Evolutionary conservation across 2,797 vertebrate genomes (phyloP).

Genomic region (Pitangus sulphuratus): DNA sequence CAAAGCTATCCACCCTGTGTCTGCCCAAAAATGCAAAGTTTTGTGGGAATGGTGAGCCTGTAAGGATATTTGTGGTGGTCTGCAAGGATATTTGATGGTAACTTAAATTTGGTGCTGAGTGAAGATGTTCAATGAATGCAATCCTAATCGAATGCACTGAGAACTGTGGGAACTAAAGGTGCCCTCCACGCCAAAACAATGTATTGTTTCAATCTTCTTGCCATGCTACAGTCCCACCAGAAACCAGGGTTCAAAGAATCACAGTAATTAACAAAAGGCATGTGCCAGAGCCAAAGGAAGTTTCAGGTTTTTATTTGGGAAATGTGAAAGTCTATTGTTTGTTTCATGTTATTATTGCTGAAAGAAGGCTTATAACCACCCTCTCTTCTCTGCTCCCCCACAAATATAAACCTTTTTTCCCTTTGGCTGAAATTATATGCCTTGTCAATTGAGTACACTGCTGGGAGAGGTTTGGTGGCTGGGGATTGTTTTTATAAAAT

Average conservation of each 20-base stretch:
- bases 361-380: not conserved
- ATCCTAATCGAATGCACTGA: not conserved
- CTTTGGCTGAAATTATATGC: not conserved
- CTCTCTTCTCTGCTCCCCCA: not conserved
- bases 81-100: not conserved
- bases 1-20: not conserved
- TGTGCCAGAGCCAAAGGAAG: not conserved
- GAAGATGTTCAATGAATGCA: not conserved
- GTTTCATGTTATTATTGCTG: not conserved
- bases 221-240: not conserved
- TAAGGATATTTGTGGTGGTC: not conserved
- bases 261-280: slow-evolving; percentile 16
- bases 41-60: not conserved
- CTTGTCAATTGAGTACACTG: not conserved
- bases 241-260: not conserved
- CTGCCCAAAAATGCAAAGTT: not conserved
- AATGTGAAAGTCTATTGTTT: not conserved
- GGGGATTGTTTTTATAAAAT: not conserved
- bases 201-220: not conserved
- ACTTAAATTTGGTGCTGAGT: not conserved
- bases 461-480: not conserved
- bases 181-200: not conserved
- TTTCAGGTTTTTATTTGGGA: not conserved
- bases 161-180: not conserved
- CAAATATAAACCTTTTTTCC: not conserved